Conservation (phyloP, 2,888 invertebrate species). For the Epinotia nisella region DNA sequence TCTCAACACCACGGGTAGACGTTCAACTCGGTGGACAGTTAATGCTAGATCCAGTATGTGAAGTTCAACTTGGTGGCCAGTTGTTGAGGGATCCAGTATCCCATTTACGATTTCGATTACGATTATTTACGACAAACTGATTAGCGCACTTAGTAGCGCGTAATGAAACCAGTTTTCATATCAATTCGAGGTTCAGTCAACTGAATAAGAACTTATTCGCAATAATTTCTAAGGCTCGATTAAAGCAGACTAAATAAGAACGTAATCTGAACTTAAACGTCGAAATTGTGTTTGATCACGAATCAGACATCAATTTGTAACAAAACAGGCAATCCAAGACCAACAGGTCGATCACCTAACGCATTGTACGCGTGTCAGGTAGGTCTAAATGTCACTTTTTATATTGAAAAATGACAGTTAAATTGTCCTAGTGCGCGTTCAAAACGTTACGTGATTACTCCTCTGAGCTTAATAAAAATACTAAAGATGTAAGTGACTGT, state of each 20-base stretch:
- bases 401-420: too few species aligned
- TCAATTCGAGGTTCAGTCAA: not conserved
- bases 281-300: not conserved
- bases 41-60: conserved; percentile 1
- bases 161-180: not conserved
- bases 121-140: not conserved
- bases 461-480: not conserved
- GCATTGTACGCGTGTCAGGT: too few species aligned
- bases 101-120: conserved; percentile 1
- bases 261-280: not conserved
- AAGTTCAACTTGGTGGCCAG: conserved; percentile 1
- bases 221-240: not conserved
- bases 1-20: conserved; percentile 5
- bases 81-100: not conserved
- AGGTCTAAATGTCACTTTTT: too few species aligned
- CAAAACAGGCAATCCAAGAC: not conserved
- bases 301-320: not conserved
- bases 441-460: too few species aligned
- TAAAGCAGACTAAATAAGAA: not conserved
- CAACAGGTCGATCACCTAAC: too few species aligned
- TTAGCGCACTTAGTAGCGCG: not conserved
- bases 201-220: not conserved
- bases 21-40: not conserved
- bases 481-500: not conserved
- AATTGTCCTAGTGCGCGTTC: too few species aligned